Base-by-base conservation (phyloP, 1,140 invertebrate species). In the Drosophila athabasca region DNA sequence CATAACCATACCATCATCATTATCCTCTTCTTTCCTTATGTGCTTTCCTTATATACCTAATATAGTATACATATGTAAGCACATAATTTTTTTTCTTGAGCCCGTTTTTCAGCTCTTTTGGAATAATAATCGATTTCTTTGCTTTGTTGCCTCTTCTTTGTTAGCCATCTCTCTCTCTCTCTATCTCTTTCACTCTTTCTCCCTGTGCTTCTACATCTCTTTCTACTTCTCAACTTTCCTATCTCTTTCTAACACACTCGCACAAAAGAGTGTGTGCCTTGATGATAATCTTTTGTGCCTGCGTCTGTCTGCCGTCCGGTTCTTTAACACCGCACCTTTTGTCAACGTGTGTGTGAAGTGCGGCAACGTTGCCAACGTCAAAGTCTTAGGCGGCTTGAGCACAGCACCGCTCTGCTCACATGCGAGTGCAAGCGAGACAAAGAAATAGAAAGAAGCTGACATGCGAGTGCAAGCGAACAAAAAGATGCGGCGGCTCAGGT, bases 321-420 rank as follows among this genome's bases (percentile, higher is more conserved):
- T 78, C 74, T 82, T 76, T 87, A 75, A 83, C 79, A 87, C 82
- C 82, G 82, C 79, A 87, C 82, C 82, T 85, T 85, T 82, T 85
- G 80, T 83, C 80, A 82, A 77, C 80, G 70, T 53, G 66, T 53
- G 66, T 57, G 35, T 62, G 82, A 87, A 82, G 51, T 72, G 46
- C 48, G 82, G 79, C 83, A 87, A 87, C 82, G 59, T 24, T 58
- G 78, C 66, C 13, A 29, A 39, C 35, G 35, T 39, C 11, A 35
- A 35, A 35, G 4, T 26, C 24, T 26, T 26, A 26, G 24, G 31
- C 31, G 11, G 11, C 45, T 54, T 24, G 41, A 69, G 35, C 31
- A 13, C 65, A 17, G 43, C 43, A 26, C 43, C 8, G 15, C 43
- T 19, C 26, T 11, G 22, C 8, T 55, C 41, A 4, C 22, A 24